A percentile compares a stretch with the other conserved stretches of the same genome.
Conservation (phyloP, 2,113 vertebrate species). For the Vombatus ursinus region DNA sequence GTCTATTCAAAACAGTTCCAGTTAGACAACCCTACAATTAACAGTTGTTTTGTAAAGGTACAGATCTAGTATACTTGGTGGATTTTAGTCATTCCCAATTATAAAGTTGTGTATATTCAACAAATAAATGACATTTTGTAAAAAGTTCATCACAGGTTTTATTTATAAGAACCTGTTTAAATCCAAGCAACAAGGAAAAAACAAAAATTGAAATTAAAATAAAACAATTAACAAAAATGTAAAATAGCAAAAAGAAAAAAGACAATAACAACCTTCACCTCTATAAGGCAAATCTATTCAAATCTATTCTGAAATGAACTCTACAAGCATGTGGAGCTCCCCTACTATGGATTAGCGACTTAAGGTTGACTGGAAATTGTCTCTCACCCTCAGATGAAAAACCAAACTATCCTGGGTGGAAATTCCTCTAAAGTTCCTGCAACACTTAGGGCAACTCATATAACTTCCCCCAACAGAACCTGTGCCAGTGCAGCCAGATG, state of each 20-base stretch:
- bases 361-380: neutral
- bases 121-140: neutral
- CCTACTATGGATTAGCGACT: neutral
- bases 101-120: neutral
- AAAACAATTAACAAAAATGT: neutral
- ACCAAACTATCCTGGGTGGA: neutral
- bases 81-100: neutral
- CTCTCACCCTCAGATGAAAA: neutral
- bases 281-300: neutral
- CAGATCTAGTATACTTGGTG: neutral
- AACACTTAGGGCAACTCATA: neutral
- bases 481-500: neutral
- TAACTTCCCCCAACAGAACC: neutral
- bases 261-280: neutral
- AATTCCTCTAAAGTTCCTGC: neutral
- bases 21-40: neutral
- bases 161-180: neutral
- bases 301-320: neutral
- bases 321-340: neutral
- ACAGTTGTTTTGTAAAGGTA: neutral
- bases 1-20: neutral
- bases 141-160: neutral
- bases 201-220: neutral
- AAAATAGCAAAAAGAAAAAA: neutral
- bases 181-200: neutral